Evolutionary conservation across 2,113 vertebrate species (phyloP).

Genomic region (human): GRCh38 chr2:179476501-179477000

Average conservation of each 20-base stretch:
- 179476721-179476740: constrained; percentile 39
- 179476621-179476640: constrained; percentile 45
- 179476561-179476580: not conserved
- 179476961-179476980: constrained; percentile 54
- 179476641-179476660: constrained; percentile 7
- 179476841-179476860: constrained; percentile 59
- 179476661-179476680: not conserved
- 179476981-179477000: constrained; percentile 44
- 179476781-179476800: constrained; percentile 57
- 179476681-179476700: constrained; percentile 28
- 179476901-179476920: constrained; percentile 69
- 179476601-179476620: constrained; percentile 41
- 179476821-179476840: constrained; percentile 67
- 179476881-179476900: constrained; percentile 76
- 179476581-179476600: not conserved
- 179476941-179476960: constrained; percentile 66
- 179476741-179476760: constrained; percentile 55
- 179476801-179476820: constrained; percentile 66
- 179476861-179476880: constrained; percentile 71
- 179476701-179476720: constrained; percentile 34
- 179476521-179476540: not conserved
- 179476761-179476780: constrained; percentile 65
- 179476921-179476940: constrained; percentile 53
- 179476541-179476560: not conserved
- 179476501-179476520: not conserved